These are phyloP conservation scores for Phrixothrix hirtus DNA, from an alignment of 2,888 invertebrate species.

Conservation along the genomic window DNA sequence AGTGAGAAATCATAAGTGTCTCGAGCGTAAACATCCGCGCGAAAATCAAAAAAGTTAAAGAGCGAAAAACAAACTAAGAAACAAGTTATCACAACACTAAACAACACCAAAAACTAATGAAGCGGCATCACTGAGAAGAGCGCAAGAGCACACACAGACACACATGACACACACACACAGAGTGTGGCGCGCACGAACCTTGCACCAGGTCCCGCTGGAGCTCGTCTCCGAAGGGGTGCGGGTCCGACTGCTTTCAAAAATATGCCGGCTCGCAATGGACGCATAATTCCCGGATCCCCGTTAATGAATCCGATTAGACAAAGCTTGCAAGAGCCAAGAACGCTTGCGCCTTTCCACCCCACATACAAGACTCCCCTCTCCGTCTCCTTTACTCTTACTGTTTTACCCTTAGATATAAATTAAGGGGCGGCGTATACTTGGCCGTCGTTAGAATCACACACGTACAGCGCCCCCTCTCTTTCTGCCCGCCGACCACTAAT, in stretches of 20 bases:
- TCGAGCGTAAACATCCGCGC: conserved; percentile 15
- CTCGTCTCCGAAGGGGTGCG: conserved; percentile 52
- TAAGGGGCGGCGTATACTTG: conserved; percentile 58
- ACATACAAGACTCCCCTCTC: conserved; percentile 40
- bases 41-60: conserved; percentile 1
- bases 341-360: conserved; percentile 52
- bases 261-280: conserved; percentile 60
- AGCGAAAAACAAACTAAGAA: conserved; percentile 8
- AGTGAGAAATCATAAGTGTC: conserved; percentile 5
- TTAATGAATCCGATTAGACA: conserved; percentile 65
- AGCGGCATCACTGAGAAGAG: conserved; percentile 31
- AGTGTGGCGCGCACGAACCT: conserved; percentile 39
- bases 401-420: conserved; percentile 59
- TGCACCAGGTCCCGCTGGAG: conserved; percentile 40
- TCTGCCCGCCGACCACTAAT: conserved; percentile 55
- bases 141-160: conserved; percentile 34
- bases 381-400: conserved; percentile 52
- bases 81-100: conserved; percentile 32
- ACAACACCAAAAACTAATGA: conserved; percentile 34
- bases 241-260: conserved; percentile 58
- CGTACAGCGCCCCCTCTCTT: conserved; percentile 53
- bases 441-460: conserved; percentile 55
- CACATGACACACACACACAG: conserved; percentile 28
- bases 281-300: conserved; percentile 62
- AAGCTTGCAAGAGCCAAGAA: conserved; percentile 57